Evolutionary conservation across 2,888 invertebrate genomes (phyloP).

Genomic region (Cactoblastis cactorum): DNA sequence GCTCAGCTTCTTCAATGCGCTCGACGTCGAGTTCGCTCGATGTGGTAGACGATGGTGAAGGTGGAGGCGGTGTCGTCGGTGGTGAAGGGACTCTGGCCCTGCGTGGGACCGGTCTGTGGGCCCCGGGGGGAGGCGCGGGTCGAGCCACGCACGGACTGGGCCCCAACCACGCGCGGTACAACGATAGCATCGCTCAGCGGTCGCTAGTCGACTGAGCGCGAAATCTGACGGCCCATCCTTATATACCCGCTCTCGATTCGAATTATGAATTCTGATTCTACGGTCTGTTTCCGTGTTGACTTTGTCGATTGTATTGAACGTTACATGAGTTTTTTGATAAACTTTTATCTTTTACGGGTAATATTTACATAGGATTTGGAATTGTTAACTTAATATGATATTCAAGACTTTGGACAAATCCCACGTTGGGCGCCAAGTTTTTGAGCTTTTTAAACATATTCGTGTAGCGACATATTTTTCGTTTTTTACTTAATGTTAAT

Average conservation of each 20-base stretch:
- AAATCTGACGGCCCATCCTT: conserved; percentile 23
- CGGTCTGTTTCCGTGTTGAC: conserved; percentile 4
- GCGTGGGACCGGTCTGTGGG: conserved; percentile 65
- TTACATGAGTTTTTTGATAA: not conserved
- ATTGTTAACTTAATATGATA: too few species aligned
- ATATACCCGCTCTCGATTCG: conserved; percentile 31
- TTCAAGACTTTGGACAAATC: not conserved
- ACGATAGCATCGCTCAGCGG: conserved; percentile 61
- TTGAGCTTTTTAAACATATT: not conserved
- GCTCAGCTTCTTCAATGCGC: conserved; percentile 51
- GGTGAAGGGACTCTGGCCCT: conserved; percentile 59
- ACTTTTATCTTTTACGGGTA: not conserved
- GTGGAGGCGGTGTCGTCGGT: conserved; percentile 49
- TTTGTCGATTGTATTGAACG: conserved; percentile 10
- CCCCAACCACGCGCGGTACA: conserved; percentile 76
- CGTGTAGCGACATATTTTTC: not conserved
- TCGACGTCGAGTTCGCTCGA: conserved; percentile 71
- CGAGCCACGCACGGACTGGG: conserved; percentile 67
- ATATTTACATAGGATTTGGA: not conserved
- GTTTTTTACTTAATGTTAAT: too few species aligned
- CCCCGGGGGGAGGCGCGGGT: conserved; percentile 70
- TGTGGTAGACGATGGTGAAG: conserved; percentile 60
- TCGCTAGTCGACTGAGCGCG: conserved; percentile 39
- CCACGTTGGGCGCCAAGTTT: not conserved
- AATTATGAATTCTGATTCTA: conserved; percentile 15